These are phyloP conservation scores for Naso thynnoides DNA, from an alignment of 2,797 vertebrate genomes.

Conservation along the genomic window DNA sequence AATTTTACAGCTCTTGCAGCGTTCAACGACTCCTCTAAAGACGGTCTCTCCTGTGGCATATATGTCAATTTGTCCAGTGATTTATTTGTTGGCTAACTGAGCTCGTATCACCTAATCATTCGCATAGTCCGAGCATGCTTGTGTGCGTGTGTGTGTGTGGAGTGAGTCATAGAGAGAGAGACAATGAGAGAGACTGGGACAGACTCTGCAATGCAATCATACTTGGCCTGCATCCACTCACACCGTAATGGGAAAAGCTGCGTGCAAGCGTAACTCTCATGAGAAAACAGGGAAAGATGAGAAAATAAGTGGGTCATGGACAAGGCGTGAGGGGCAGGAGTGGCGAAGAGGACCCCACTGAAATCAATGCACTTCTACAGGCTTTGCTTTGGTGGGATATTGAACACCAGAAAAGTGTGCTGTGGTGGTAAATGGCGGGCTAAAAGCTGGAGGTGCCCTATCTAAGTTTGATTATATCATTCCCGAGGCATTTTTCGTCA, in stretches of 20 bases:
- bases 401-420: conserved; percentile 77
- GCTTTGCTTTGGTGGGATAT: conserved; percentile 82
- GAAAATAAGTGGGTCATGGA: conserved; percentile 90
- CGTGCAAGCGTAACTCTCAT: conserved; percentile 83
- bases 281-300: conserved; percentile 88
- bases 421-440: conserved; percentile 72
- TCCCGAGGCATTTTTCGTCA: conserved; percentile 65
- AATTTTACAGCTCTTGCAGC: conserved; percentile 65
- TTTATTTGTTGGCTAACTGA: conserved; percentile 86
- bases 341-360: conserved; percentile 77
- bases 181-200: conserved; percentile 43
- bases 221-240: conserved; percentile 83
- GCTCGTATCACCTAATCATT: conserved; percentile 84
- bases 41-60: conserved; percentile 79
- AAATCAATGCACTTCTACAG: conserved; percentile 85
- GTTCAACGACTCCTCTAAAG: conserved; percentile 78
- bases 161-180: conserved; percentile 50
- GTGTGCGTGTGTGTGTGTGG: conserved; percentile 21
- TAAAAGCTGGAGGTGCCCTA: conserved; percentile 73
- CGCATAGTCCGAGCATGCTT: conserved; percentile 65
- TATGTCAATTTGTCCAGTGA: conserved; percentile 86
- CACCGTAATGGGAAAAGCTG: conserved; percentile 83
- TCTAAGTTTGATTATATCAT: conserved; percentile 74
- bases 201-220: conserved; percentile 74
- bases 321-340: conserved; percentile 79